These are phyloP conservation scores for Chaetura pelagica DNA, from an alignment of 2,113 vertebrate species.

Conservation along the genomic window DNA sequence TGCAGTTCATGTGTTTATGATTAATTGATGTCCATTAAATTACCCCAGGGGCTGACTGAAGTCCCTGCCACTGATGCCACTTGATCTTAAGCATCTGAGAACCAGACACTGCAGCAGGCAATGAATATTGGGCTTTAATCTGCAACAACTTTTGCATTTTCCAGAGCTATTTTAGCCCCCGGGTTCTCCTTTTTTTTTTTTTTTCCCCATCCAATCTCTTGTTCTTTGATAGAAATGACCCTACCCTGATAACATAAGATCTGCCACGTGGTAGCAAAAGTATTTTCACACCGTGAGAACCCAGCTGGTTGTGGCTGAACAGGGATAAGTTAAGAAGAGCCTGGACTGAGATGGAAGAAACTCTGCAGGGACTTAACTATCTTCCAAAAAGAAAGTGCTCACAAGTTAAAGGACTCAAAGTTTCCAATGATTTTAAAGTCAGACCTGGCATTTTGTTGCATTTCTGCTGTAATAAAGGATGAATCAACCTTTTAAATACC, in stretches of 20 bases:
- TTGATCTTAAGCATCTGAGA: not conserved
- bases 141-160: not conserved
- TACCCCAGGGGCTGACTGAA: not conserved
- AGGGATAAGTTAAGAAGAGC: not conserved
- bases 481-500: not conserved
- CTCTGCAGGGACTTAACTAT: not conserved
- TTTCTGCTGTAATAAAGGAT: not conserved
- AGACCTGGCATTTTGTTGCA: not conserved
- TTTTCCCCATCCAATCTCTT: not conserved
- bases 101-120: not conserved
- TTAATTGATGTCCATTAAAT: not conserved
- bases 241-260: not conserved
- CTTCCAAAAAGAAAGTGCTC: not conserved
- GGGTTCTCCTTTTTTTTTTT: not conserved
- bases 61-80: not conserved
- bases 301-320: not conserved
- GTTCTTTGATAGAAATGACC: not conserved
- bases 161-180: not conserved
- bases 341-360: not conserved
- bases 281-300: not conserved
- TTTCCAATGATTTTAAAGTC: not conserved
- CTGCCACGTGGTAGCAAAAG: not conserved
- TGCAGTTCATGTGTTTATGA: not conserved
- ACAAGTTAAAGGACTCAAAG: not conserved
- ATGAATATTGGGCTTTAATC: not conserved